phyloP scores from a whole-genome alignment of 2,888 invertebrate genomes.

The Trichopria drosophilae region DNA sequence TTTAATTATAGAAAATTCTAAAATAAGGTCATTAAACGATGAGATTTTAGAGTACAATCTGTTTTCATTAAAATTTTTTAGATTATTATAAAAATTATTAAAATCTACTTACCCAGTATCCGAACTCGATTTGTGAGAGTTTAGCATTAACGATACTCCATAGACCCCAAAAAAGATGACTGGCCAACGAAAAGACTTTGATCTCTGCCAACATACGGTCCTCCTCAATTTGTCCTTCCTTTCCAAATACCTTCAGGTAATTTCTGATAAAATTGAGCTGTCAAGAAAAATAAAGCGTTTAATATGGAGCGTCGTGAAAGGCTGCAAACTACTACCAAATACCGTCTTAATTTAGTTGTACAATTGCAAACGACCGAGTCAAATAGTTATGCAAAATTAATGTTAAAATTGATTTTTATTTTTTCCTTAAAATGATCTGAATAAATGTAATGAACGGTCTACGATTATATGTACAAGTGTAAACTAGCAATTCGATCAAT shows the following conservation, averaged over 20 bases:
- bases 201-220: conserved; percentile 75
- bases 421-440: no score
- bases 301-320: conserved; percentile 7
- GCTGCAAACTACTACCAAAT: conserved; percentile 24
- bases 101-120: conserved; percentile 80
- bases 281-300: conserved; percentile 21
- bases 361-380: conserved; percentile 11
- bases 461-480: no score
- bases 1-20: not conserved
- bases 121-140: conserved; percentile 87
- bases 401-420: no score
- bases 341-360: conserved; percentile 24
- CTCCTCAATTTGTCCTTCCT: conserved; percentile 62
- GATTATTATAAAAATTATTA: not conserved
- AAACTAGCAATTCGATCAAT: no score
- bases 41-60: no score
- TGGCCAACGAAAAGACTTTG: conserved; percentile 79
- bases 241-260: conserved; percentile 54
- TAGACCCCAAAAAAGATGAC: conserved; percentile 91
- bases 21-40: no score
- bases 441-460: no score
- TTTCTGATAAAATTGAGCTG: conserved; percentile 58
- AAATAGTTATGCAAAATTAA: no score
- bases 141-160: conserved; percentile 91
- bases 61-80: conserved; percentile 2